phyloP scores from a whole-genome alignment of 2,113 vertebrate genomes.

The Burhinus bistriatus region DNA sequence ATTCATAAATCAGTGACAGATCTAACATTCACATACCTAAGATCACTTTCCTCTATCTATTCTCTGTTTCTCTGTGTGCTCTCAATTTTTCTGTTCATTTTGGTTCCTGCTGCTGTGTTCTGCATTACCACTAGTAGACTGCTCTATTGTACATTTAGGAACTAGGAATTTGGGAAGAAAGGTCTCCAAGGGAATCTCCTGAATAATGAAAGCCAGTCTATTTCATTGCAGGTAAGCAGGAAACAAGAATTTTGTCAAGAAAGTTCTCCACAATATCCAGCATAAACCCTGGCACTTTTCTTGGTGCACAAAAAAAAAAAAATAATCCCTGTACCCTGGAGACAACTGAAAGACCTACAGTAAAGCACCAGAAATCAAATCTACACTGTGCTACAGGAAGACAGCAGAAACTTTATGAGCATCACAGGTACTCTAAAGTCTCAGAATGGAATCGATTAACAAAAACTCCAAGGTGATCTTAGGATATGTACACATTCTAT shows the following conservation, averaged over 20 bases:
- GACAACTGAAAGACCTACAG: not conserved
- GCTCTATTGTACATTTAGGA: not conserved
- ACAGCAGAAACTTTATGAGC: not conserved
- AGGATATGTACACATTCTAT: not conserved
- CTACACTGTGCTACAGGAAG: not conserved
- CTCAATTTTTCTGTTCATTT: not conserved
- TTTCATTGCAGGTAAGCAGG: not conserved
- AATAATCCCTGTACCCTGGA: not conserved
- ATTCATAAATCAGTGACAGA: not conserved
- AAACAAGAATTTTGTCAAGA: not conserved
- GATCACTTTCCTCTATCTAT: not conserved
- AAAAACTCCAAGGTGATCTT: not conserved
- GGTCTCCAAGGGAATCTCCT: not conserved
- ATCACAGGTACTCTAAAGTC: not conserved
- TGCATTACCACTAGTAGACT: not conserved
- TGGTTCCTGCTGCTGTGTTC: not conserved
- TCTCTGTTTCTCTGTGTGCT: not conserved
- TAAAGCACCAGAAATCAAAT: not conserved
- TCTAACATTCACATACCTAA: not conserved
- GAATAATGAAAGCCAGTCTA: not conserved
- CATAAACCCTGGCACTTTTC: not conserved
- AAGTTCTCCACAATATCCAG: not conserved
- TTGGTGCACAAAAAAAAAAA: not conserved
- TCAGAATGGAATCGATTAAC: not conserved
- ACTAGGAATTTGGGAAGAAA: not conserved